A percentile compares a stretch with the other conserved stretches of the same genome.
These are phyloP conservation scores for Pteronura brasiliensis DNA, from an alignment of 2,113 vertebrate species.

Conservation along the genomic window DNA sequence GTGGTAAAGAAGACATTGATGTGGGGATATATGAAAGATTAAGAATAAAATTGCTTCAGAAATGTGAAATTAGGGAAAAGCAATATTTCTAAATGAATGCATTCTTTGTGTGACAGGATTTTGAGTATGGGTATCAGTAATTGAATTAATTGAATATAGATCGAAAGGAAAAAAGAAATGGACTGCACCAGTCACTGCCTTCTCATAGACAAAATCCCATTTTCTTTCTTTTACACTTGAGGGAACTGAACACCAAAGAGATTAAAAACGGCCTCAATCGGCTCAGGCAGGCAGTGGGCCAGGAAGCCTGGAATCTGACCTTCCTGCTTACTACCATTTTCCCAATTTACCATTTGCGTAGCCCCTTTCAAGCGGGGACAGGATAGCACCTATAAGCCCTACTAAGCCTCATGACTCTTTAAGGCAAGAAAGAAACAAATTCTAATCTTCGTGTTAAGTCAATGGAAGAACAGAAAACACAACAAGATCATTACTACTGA, in stretches of 20 bases:
- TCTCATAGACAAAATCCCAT: not conserved
- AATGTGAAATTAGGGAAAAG: not conserved
- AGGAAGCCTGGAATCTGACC: not conserved
- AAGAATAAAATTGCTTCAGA: not conserved
- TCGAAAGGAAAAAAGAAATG: not conserved
- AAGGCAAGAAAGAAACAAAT: not conserved
- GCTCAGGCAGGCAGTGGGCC: not conserved
- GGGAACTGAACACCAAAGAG: not conserved
- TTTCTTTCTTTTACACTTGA: not conserved
- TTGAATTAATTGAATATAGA: not conserved
- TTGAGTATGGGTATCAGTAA: not conserved
- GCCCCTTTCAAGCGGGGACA: not conserved
- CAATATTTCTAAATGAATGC: not conserved
- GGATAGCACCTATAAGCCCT: not conserved
- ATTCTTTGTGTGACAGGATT: not conserved
- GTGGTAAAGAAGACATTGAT: not conserved
- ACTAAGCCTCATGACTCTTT: not conserved
- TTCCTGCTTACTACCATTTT: not conserved
- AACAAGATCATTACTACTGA: not conserved
- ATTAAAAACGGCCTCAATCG: not conserved
- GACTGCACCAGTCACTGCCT: not conserved
- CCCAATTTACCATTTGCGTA: not conserved
- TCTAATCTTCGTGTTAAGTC: not conserved
- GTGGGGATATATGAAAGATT: not conserved
- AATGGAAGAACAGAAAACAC: not conserved